Conservation (phyloP, 2,797 vertebrate genomes). For the Tragopan temminckii region DNA sequence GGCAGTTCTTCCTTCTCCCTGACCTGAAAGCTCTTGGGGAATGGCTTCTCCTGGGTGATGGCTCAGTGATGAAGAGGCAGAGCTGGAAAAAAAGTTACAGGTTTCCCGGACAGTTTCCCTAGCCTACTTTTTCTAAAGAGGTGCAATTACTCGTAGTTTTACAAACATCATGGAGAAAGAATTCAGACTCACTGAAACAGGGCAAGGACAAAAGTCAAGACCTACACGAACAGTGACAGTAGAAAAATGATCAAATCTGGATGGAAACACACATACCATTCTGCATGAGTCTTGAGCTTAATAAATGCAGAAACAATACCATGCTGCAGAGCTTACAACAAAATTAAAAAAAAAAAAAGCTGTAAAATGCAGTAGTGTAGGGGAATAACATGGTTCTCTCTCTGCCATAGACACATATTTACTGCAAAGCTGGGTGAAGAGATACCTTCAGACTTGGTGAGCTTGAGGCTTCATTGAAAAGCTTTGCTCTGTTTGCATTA, state of each 20-base stretch:
- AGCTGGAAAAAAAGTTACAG: not conserved
- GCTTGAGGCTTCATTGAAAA: not conserved
- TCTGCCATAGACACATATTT: not conserved
- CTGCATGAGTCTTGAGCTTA: not conserved
- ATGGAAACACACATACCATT: not conserved
- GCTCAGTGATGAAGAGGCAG: not conserved
- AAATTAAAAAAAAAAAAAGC: not conserved
- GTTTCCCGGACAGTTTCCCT: not conserved
- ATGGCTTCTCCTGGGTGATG: not conserved
- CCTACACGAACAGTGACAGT: not conserved
- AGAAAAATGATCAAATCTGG: not conserved
- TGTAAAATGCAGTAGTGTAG: not conserved
- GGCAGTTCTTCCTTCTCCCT: not conserved
- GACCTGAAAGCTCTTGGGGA: not conserved
- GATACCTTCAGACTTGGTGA: not conserved
- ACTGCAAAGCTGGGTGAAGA: not conserved
- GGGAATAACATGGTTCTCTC: not conserved
- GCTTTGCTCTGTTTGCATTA: not conserved
- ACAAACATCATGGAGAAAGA: not conserved
- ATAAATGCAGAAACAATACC: fast-evolving
- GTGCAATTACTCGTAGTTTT: not conserved
- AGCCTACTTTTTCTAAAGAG: not conserved
- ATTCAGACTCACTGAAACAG: not conserved
- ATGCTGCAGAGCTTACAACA: not conserved
- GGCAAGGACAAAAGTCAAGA: not conserved